A percentile compares a stretch with the other conserved stretches of the same genome.
Conservation (phyloP, 1,140 invertebrate species). For the Diplogasteroides magnus region DNA sequence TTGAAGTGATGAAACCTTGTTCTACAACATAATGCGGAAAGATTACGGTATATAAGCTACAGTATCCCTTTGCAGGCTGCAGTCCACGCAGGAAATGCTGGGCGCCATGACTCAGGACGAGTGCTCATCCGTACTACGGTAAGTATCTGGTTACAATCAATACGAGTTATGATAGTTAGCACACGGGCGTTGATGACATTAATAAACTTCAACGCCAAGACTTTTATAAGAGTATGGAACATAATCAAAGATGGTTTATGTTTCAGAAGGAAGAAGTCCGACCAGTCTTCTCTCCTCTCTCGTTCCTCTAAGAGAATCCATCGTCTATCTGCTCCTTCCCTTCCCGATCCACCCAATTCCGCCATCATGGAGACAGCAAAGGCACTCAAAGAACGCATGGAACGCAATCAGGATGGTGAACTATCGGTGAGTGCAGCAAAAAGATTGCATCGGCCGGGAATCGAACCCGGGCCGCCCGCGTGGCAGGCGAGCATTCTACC, state of each 20-base stretch:
- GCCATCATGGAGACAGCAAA: neutral
- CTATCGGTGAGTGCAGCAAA: neutral
- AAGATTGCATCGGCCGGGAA: neutral
- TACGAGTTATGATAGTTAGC: too few species aligned
- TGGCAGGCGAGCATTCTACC: slow-evolving; percentile 87
- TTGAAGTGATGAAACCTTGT: too few species aligned
- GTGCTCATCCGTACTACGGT: neutral
- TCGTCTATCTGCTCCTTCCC: neutral
- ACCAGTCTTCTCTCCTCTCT: neutral
- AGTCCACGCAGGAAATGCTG: neutral
- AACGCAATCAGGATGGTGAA: neutral
- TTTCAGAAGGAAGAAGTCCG: neutral
- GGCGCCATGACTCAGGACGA: neutral
- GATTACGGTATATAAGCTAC: too few species aligned
- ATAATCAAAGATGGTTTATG: neutral
- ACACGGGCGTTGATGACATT: too few species aligned
- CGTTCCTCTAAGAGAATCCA: neutral
- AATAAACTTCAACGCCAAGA: too few species aligned
- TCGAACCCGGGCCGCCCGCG: slow-evolving; percentile 73
- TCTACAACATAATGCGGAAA: too few species aligned
- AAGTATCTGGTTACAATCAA: neutral
- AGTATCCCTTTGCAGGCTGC: neutral
- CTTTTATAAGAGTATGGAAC: too few species aligned
- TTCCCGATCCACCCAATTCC: neutral
- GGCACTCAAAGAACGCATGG: neutral